These are phyloP conservation scores for Gavia stellata DNA, from an alignment of 2,113 vertebrate species.

Conservation along the genomic window DNA sequence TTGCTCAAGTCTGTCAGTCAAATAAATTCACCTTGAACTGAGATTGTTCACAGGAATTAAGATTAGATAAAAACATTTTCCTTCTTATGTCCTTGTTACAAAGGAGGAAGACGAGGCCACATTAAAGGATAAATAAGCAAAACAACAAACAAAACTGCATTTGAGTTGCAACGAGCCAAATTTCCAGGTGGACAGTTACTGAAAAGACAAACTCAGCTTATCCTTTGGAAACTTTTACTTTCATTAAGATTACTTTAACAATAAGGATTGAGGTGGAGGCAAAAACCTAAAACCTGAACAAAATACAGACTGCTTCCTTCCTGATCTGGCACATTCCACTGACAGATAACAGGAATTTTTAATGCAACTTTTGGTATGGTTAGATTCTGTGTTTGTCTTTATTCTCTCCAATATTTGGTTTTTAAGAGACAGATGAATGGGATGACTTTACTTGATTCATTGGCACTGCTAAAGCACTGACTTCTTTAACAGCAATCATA, in stretches of 20 bases:
- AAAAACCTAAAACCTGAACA: not conserved
- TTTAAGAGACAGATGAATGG: constrained; percentile 59
- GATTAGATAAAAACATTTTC: not conserved
- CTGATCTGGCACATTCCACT: not conserved
- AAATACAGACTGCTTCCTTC: not conserved
- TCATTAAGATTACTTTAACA: not conserved
- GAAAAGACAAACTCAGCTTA: not conserved
- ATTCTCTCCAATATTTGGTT: constrained; percentile 39
- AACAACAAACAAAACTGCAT: not conserved
- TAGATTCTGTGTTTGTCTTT: constrained; percentile 15
- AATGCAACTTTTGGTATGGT: not conserved
- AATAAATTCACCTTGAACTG: not conserved
- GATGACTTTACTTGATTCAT: constrained; percentile 59
- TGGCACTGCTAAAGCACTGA: constrained; percentile 37
- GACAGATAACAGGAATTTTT: not conserved
- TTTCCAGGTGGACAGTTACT: not conserved
- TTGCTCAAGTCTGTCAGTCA: not conserved
- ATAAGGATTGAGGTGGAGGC: not conserved
- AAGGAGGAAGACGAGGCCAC: not conserved
- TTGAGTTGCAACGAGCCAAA: not conserved
- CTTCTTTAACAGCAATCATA: constrained; percentile 71
- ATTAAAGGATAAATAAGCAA: not conserved
- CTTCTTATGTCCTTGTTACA: not conserved
- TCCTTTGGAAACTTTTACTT: not conserved
- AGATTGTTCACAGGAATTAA: not conserved